A percentile compares a stretch with the other conserved stretches of the same genome.
These are phyloP conservation scores for Axinella damicornis DNA, from an alignment of 37 sponge, comb jelly and placozoan species.

Conservation along the genomic window DNA sequence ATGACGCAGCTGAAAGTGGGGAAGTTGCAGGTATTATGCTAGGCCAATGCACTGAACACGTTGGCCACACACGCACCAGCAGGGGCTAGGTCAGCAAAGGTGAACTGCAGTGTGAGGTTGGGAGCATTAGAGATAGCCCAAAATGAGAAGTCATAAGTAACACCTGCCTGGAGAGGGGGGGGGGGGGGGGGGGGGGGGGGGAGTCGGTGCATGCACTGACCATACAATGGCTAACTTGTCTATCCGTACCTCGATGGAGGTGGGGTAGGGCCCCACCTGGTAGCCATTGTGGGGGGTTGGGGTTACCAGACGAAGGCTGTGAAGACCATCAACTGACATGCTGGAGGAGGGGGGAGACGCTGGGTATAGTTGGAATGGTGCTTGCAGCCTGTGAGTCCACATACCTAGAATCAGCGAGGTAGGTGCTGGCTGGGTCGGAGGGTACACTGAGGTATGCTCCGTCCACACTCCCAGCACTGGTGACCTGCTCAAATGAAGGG, in stretches of 20 bases:
- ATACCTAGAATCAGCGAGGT: constrained; percentile 35
- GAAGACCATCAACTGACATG: constrained; percentile 32
- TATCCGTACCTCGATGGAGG: too few relatives aligned
- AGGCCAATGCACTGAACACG: too few relatives aligned
- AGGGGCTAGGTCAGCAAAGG: background rate
- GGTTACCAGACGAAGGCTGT: constrained; percentile 24
- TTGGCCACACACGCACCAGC: too few relatives aligned
- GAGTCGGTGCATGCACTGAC: too few relatives aligned
- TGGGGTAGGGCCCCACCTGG: background rate
- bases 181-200: too few relatives aligned
- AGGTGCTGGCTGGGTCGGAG: constrained; percentile 7
- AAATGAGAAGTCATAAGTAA: constrained; percentile 17
- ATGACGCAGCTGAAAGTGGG: background rate
- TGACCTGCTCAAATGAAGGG: constrained; percentile 40
- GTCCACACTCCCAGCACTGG: constrained; percentile 23
- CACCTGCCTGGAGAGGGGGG: background rate
- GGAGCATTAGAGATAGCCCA: background rate
- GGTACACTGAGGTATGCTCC: constrained; percentile 30
- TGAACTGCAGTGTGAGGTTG: constrained; percentile 16
- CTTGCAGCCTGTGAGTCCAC: too few relatives aligned
- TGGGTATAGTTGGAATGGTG: too few relatives aligned
- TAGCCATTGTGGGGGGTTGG: background rate
- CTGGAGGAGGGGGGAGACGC: background rate
- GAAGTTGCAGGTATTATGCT: too few relatives aligned
- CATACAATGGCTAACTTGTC: too few relatives aligned